A percentile compares a stretch with the other conserved stretches of the same genome.
Evolutionary conservation across 2,888 invertebrate genomes (phyloP).

Genomic region (Andrena fulva): DNA sequence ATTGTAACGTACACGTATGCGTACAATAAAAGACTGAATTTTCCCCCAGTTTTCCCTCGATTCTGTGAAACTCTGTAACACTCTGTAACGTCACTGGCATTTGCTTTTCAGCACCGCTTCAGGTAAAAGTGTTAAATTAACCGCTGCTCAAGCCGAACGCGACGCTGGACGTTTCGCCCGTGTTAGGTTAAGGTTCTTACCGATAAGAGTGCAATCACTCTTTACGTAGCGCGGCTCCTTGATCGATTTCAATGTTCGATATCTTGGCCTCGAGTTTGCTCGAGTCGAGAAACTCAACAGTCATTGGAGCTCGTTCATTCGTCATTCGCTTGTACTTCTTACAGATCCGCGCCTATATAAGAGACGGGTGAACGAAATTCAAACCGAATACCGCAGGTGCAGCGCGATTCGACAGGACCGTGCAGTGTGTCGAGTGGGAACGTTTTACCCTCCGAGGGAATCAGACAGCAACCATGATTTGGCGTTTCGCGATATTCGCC

Average conservation of each 20-base stretch:
- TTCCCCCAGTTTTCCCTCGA: neutral
- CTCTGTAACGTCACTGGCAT: neutral
- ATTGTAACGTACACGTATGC: neutral
- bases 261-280: conserved; percentile 27
- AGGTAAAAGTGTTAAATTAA: neutral
- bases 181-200: conserved; percentile 28
- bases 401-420: neutral
- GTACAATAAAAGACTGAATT: too few species aligned
- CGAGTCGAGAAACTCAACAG: conserved; percentile 32
- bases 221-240: neutral
- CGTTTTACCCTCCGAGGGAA: conserved; percentile 26
- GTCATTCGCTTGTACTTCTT: neutral
- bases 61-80: neutral
- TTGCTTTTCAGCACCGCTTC: neutral
- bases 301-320: conserved; percentile 43
- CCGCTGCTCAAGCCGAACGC: neutral
- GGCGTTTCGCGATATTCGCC: conserved; percentile 42
- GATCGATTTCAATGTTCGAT: neutral
- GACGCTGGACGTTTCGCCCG: neutral
- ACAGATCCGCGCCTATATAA: conserved; percentile 50
- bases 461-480: conserved; percentile 42
- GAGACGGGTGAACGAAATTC: conserved; percentile 25
- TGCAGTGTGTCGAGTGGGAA: neutral
- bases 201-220: neutral
- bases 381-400: conserved; percentile 33